Evolutionary conservation across 92 coral and sea anemone species (phyloP).

Genomic region (Zoanthus sansibaricus): DNA sequence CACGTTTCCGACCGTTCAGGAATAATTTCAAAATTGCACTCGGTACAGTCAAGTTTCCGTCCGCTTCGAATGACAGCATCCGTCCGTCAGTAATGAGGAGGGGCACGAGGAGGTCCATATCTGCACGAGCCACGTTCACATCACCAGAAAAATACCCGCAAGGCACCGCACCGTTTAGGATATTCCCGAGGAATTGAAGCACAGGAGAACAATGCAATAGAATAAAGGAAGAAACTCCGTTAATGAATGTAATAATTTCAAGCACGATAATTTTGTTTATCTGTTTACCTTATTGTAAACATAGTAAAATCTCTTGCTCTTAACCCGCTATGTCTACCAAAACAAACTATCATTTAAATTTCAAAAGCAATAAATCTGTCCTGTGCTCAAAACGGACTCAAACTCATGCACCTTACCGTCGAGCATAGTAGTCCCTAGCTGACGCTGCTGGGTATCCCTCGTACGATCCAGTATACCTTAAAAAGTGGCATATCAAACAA

Average conservation of each 20-base stretch:
- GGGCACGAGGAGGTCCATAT: conserved; percentile 46
- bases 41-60: conserved; percentile 27
- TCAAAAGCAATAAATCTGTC: neutral
- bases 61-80: conserved; percentile 44
- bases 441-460: conserved; percentile 86
- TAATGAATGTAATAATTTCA: conserved; percentile 19
- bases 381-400: neutral
- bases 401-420: conserved; percentile 46
- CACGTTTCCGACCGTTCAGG: conserved; percentile 40
- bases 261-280: neutral
- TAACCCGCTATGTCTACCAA: neutral
- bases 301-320: neutral
- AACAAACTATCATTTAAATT: neutral
- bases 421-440: conserved; percentile 74
- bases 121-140: conserved; percentile 43
- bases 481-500: neutral
- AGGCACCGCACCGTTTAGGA: conserved; percentile 39
- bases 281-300: neutral
- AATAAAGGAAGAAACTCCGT: conserved; percentile 31
- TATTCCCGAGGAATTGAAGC: conserved; percentile 40
- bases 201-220: conserved; percentile 39
- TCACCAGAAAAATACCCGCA: conserved; percentile 47
- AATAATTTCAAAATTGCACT: neutral
- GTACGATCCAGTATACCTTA: conserved; percentile 73
- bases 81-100: conserved; percentile 47